Evolutionary conservation across 2,888 invertebrate genomes (phyloP).

Genomic region (Hyles lineata): DNA sequence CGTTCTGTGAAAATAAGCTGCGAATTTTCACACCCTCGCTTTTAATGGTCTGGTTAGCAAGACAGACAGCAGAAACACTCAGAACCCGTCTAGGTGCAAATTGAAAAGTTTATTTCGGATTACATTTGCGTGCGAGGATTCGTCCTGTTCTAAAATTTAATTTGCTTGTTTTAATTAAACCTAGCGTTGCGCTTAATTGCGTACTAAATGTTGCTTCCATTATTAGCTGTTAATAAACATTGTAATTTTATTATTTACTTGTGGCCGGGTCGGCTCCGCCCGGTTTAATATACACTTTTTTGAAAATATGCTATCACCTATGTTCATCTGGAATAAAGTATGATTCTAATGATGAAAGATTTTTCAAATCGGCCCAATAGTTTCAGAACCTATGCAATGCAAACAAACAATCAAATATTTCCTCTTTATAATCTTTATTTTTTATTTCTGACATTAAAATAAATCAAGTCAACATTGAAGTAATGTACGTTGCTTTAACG

Average conservation of each 20-base stretch:
- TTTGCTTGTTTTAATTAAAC: slow-evolving; percentile 9
- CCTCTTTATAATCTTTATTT: no score
- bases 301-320: no score
- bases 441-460: not conserved
- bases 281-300: no score
- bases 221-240: no score
- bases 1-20: slow-evolving; percentile 72
- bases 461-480: slow-evolving; percentile 1
- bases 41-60: slow-evolving; percentile 73
- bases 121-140: slow-evolving; percentile 21
- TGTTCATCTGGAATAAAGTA: no score
- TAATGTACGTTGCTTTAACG: slow-evolving; percentile 31
- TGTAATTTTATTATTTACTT: not conserved
- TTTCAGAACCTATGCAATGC: no score
- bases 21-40: slow-evolving; percentile 77
- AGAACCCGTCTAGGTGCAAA: not conserved
- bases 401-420: no score
- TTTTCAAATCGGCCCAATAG: no score
- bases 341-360: no score
- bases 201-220: not conserved
- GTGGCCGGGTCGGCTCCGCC: no score
- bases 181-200: not conserved
- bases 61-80: slow-evolving; percentile 60
- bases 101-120: slow-evolving; percentile 24
- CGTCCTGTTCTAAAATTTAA: not conserved